Evolutionary conservation across 2,797 vertebrate genomes (phyloP).

Genomic region (Taenioides sp.): DNA sequence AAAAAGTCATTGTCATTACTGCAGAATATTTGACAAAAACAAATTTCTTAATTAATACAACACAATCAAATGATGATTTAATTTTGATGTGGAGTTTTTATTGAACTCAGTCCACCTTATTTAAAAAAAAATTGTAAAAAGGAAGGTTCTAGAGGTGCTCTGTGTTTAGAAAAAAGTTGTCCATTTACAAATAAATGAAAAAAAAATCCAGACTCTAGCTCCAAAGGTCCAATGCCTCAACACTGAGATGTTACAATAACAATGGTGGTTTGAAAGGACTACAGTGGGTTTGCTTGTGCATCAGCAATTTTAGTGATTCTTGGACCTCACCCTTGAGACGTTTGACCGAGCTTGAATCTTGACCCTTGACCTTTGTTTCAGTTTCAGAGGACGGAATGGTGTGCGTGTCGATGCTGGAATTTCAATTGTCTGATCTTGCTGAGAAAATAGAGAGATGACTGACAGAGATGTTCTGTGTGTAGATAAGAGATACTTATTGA

Average conservation of each 20-base stretch:
- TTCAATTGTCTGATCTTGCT: background rate
- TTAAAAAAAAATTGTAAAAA: too few species aligned
- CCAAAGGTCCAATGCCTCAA: background rate
- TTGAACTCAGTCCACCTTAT: too few species aligned
- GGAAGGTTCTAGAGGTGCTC: too few species aligned
- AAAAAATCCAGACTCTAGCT: background rate
- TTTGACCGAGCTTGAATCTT: background rate
- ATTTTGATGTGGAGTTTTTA: too few species aligned
- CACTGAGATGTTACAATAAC: background rate
- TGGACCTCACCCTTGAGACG: background rate
- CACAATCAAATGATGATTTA: too few species aligned
- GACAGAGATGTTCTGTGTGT: background rate
- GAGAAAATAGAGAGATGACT: background rate
- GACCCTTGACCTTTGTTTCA: background rate
- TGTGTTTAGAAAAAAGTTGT: too few species aligned
- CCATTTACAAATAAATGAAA: too few species aligned
- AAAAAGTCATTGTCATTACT: too few species aligned
- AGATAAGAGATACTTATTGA: background rate
- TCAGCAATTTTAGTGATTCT: conserved; percentile 5
- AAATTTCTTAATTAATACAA: too few species aligned
- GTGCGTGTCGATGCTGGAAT: background rate
- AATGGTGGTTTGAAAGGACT: background rate
- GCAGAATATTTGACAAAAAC: too few species aligned
- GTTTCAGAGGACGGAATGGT: background rate
- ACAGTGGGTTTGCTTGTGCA: background rate